Evolutionary conservation across 2,113 vertebrate genomes (phyloP).

Genomic region (Monarcha castaneiventris): DNA sequence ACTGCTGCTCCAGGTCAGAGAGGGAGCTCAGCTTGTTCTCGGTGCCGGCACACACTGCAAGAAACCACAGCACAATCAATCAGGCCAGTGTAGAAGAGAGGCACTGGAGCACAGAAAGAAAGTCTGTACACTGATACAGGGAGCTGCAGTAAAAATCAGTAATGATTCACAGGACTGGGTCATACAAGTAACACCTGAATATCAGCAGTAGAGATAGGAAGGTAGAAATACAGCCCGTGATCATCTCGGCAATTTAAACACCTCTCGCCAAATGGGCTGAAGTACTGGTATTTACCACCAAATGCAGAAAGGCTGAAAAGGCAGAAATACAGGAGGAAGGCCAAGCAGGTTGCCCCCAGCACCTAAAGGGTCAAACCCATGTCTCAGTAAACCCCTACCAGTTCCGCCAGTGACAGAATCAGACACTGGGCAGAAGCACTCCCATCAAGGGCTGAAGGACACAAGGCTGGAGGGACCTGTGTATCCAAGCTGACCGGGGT

Average conservation of each 20-base stretch:
- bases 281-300: not conserved
- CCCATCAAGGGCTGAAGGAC: not conserved
- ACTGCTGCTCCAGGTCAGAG: slow-evolving; percentile 97
- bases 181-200: not conserved
- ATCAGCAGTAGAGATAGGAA: accelerated
- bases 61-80: not conserved
- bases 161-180: not conserved
- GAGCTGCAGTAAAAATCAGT: not conserved
- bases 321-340: not conserved
- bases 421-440: not conserved
- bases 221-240: not conserved
- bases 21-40: slow-evolving; percentile 97
- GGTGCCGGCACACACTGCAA: slow-evolving; percentile 90
- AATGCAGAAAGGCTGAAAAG: not conserved
- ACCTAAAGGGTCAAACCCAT: not conserved
- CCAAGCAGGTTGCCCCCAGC: not conserved
- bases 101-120: not conserved
- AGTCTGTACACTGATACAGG: not conserved
- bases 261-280: not conserved
- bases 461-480: accelerated
- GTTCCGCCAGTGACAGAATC: not conserved
- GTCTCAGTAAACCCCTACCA: not conserved
- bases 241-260: not conserved
- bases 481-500: not conserved
- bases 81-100: not conserved